Percentiles rank a stretch among this genome's conserved stretches.
phyloP scores from a whole-genome alignment of 2,797 vertebrate species.

The Cottoperca gobio region DNA sequence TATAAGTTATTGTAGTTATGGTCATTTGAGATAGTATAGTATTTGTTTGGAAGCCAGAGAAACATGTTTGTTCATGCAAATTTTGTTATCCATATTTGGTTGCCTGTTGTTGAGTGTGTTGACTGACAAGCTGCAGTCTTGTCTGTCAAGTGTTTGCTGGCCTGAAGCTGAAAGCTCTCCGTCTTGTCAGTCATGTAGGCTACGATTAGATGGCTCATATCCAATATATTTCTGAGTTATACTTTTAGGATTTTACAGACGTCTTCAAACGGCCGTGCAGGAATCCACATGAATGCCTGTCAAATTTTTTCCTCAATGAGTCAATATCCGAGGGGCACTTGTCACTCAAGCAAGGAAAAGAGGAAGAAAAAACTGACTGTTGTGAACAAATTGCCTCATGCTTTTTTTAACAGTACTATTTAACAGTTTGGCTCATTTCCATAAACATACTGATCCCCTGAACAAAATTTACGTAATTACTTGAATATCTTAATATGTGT shows the following conservation, averaged over 20 bases:
- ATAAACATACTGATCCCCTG: background rate
- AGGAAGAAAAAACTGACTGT: background rate
- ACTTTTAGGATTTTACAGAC: constrained; percentile 34
- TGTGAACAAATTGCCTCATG: constrained; percentile 1
- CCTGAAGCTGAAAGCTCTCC: constrained; percentile 45
- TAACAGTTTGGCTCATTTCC: constrained; percentile 16
- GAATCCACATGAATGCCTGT: constrained; percentile 37
- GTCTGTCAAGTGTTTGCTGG: constrained; percentile 58
- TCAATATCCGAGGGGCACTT: constrained; percentile 16
- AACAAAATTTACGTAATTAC: constrained; percentile 16
- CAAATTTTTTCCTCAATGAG: background rate
- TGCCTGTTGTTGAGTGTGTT: constrained; percentile 36
- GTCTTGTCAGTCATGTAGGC: constrained; percentile 53
- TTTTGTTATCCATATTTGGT: background rate
- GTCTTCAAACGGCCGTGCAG: constrained; percentile 24
- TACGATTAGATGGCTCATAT: constrained; percentile 42
- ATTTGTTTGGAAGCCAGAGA: constrained; percentile 26
- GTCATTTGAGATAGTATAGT: background rate
- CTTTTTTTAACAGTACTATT: background rate
- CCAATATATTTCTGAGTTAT: constrained; percentile 17
- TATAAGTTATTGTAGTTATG: background rate
- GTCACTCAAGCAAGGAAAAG: background rate
- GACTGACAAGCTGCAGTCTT: constrained; percentile 53
- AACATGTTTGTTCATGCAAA: constrained; percentile 22
- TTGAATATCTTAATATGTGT: background rate